These are phyloP conservation scores for Marmota monax DNA, from an alignment of 2,113 vertebrate genomes.

Conservation along the genomic window DNA sequence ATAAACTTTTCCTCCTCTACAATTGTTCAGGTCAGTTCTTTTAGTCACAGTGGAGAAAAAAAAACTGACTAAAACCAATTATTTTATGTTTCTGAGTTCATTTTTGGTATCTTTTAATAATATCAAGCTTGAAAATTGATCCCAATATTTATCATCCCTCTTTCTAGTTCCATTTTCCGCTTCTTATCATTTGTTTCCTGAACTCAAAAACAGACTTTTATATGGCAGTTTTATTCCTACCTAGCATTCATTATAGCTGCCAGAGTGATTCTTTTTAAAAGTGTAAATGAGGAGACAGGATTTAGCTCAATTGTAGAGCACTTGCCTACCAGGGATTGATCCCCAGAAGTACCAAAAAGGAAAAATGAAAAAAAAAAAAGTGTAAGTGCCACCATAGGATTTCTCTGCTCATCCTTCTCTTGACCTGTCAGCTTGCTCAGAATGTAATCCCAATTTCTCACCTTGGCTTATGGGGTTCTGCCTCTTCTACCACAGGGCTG, in stretches of 20 bases:
- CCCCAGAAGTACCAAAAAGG: not conserved
- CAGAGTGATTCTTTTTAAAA: not conserved
- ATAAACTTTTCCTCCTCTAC: no score
- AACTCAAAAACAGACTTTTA: not conserved
- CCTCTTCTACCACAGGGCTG: not conserved
- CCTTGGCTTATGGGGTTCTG: rapidly evolving
- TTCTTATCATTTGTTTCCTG: not conserved
- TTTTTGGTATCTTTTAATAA: not conserved
- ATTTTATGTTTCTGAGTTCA: not conserved
- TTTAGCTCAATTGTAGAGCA: not conserved
- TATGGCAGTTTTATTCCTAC: not conserved
- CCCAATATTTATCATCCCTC: not conserved
- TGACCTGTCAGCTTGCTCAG: not conserved
- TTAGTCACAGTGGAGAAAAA: no score
- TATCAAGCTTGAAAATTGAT: not conserved
- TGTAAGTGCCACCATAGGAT: not conserved
- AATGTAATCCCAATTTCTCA: not conserved
- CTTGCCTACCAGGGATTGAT: not conserved
- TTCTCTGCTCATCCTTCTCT: not conserved
- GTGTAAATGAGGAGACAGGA: not conserved
- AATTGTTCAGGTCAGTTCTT: no score
- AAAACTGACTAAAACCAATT: not conserved
- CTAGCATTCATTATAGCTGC: not conserved
- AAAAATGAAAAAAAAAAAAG: no score
- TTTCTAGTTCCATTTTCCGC: not conserved